Base-by-base conservation (phyloP, 2,113 vertebrate species). In the Ictalurus punctatus region DNA sequence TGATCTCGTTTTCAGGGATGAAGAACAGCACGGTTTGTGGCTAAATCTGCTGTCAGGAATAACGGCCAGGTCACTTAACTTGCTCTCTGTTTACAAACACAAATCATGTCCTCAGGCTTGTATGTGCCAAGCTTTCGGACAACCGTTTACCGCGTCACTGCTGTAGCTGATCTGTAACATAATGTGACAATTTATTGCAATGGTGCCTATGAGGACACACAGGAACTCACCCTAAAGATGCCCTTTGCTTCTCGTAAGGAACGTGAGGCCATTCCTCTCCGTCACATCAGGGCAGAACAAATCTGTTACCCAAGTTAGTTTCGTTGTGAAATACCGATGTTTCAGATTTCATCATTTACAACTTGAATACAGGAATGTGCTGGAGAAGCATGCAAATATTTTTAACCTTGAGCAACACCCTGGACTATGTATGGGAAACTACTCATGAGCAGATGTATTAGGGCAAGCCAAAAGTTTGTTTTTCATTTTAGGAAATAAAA, bases 401-500 rank as follows among this genome's bases (percentile, higher is more conserved):
- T 89, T 52, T 89, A 27, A 78, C 65, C 56, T 88, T 88, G 58
- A 76, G 86, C 59, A 87, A 80, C 44, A 65, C 40, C 37, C 23
- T 27, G 63, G 54, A 34, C 23, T 61, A 81, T 65, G 63, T 19
- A 56, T 14, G 30, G 52, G 59, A 78, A 79, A 58, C 61, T 65
- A 65, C 21, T 30, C n/a, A 54, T 37, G 19, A 37, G 78, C 69
- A n/a, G 34, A 81, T 79, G 27, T 37, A 27, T 59, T 54, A 6
- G 48, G 58, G 37, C 81, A 83, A 63, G 58, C 2, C 2, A 12
- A 83, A 30, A 21, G 30, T 23, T 73, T 48, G 21, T 48, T 52
- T 78, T 14, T 23, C 0, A 40, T 76, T 40, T 76, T 4, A 4
- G 73, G 14, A 69, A 80, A 54, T 17, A 58, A 58, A 0, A 27